A percentile compares a stretch with the other conserved stretches of the same genome.
Evolutionary conservation across 1,140 invertebrate species (phyloP).

Genomic region (Cydia strobilella): DNA sequence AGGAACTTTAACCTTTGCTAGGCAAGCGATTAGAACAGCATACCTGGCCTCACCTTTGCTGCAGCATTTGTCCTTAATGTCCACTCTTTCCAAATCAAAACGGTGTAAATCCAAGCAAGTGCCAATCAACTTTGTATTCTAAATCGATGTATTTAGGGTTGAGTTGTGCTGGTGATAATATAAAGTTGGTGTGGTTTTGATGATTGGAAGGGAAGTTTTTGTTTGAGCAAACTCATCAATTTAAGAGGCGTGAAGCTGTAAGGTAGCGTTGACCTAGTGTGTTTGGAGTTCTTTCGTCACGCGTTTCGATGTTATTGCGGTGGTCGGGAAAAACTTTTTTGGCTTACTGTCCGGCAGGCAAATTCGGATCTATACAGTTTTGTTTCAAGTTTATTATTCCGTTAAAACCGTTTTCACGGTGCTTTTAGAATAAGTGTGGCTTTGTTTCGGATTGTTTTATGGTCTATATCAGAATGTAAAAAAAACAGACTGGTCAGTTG

Average conservation of each 20-base stretch:
- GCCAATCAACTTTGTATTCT: constrained; percentile 11
- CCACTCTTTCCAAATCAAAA: constrained; percentile 24
- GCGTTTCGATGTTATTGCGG: neutral
- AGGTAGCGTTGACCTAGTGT: constrained; percentile 45
- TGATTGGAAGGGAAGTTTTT: constrained; percentile 37
- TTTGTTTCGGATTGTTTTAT: neutral
- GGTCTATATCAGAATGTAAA: too few species aligned
- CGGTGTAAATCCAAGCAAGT: neutral
- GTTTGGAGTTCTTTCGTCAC: constrained; percentile 40
- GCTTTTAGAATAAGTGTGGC: neutral
- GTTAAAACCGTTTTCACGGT: neutral
- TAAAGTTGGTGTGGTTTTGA: neutral
- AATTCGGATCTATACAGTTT: neutral
- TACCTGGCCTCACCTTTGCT: constrained; percentile 50
- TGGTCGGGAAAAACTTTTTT: neutral
- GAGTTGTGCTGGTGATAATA: neutral
- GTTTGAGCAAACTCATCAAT: constrained; percentile 52
- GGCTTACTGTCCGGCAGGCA: neutral
- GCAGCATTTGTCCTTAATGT: constrained; percentile 58
- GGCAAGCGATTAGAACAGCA: neutral
- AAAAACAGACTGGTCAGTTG: too few species aligned
- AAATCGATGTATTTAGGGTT: neutral
- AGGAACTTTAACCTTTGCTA: neutral
- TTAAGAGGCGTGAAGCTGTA: constrained; percentile 49
- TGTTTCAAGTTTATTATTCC: neutral